Evolutionary conservation across 2,888 invertebrate species (phyloP).

Genomic region (Xestia ashworthii): DNA sequence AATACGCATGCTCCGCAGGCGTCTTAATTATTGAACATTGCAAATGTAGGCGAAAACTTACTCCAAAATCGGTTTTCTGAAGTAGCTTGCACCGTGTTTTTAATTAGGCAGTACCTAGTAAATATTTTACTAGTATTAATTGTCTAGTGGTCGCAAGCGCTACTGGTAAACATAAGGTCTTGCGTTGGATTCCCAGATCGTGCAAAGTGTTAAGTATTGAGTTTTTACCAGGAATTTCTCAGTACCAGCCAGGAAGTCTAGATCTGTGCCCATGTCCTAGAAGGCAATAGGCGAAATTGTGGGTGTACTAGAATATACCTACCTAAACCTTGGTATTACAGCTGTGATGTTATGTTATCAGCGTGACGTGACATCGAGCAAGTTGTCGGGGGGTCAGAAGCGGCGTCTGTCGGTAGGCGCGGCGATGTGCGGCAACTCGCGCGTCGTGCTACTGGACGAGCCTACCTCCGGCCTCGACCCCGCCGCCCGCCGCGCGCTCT

Average conservation of each 20-base stretch:
- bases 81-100: neutral
- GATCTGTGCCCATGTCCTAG: neutral
- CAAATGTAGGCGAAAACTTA: neutral
- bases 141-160: neutral
- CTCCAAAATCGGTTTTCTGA: neutral
- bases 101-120: neutral
- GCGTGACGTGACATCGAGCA: constrained; percentile 90
- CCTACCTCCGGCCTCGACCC: constrained; percentile 98
- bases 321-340: too few species aligned
- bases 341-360: constrained; percentile 67
- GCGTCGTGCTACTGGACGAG: constrained; percentile 93
- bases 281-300: neutral
- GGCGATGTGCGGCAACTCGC: constrained; percentile 96
- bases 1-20: too few species aligned
- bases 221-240: neutral
- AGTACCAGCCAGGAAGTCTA: neutral
- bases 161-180: neutral
- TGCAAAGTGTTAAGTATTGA: neutral
- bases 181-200: neutral
- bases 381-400: constrained; percentile 98
- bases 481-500: constrained; percentile 95
- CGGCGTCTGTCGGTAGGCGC: constrained; percentile 97
- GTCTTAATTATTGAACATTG: constrained; percentile 9
- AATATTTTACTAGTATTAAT: neutral
- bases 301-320: neutral